Evolutionary conservation across 2,888 invertebrate species (phyloP).

Genomic region (Macropis europaea): DNA sequence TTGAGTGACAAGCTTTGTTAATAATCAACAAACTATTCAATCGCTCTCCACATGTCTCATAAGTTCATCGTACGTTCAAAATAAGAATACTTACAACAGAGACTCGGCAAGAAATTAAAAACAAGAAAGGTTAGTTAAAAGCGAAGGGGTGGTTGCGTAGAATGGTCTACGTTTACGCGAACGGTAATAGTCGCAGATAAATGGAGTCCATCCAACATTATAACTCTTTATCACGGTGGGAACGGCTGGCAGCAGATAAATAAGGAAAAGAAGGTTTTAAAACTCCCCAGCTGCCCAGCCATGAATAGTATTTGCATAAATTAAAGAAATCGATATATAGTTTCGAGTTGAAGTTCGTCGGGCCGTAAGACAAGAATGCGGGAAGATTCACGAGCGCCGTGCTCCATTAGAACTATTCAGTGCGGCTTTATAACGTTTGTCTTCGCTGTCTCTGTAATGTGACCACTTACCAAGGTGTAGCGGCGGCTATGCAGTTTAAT

Average conservation of each 20-base stretch:
- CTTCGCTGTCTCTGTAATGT: slow-evolving; percentile 57
- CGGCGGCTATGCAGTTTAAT: slow-evolving; percentile 59
- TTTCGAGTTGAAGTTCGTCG: slow-evolving; percentile 29
- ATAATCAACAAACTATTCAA: too few species aligned
- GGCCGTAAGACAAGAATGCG: slow-evolving; percentile 36
- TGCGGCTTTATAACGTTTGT: slow-evolving; percentile 49
- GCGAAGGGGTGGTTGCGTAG: slow-evolving; percentile 7
- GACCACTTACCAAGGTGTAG: slow-evolving; percentile 57
- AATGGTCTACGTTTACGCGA: slow-evolving; percentile 22
- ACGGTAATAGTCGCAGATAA: slow-evolving; percentile 37
- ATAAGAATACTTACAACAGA: too few species aligned
- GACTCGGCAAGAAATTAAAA: too few species aligned
- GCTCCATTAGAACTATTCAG: slow-evolving; percentile 47
- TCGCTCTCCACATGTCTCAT: too few species aligned
- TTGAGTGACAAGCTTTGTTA: too few species aligned
- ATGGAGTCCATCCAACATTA: slow-evolving; percentile 35
- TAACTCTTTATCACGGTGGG: slow-evolving; percentile 27
- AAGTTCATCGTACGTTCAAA: too few species aligned
- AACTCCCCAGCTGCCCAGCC: slow-evolving; percentile 7
- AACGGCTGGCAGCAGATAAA: slow-evolving; percentile 27
- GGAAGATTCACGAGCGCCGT: slow-evolving; percentile 33
- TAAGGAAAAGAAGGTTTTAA: slow-evolving; percentile 20
- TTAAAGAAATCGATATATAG: slow-evolving; percentile 42
- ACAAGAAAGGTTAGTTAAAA: too few species aligned
- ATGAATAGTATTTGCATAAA: slow-evolving; percentile 47